These are phyloP conservation scores for Chelonia mydas DNA, from an alignment of 2,797 vertebrate genomes.

Conservation along the genomic window DNA sequence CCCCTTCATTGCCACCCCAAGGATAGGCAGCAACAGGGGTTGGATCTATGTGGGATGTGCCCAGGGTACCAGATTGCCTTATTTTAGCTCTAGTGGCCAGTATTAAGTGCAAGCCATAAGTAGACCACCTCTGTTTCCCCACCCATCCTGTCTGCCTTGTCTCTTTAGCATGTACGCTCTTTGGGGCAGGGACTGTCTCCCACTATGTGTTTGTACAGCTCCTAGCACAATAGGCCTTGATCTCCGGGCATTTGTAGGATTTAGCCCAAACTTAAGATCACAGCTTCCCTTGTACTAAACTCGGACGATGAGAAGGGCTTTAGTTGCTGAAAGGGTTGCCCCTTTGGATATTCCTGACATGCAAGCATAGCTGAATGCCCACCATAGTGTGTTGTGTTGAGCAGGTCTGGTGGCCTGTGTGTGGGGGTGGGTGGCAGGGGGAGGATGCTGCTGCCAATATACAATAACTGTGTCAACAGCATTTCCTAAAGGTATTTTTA, in stretches of 20 bases:
- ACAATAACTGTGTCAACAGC: slow-evolving; percentile 70
- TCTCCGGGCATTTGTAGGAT: neutral
- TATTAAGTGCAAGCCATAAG: too few relatives aligned
- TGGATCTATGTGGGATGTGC: neutral
- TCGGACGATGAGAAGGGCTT: neutral
- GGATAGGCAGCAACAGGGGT: neutral
- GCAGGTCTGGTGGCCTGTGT: neutral
- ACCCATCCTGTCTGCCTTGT: neutral
- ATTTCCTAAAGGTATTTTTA: slow-evolving; percentile 73
- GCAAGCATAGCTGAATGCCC: neutral
- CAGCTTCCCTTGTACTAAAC: neutral
- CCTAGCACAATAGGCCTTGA: neutral
- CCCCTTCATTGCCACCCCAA: neutral
- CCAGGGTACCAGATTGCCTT: neutral
- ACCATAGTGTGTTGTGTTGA: neutral
- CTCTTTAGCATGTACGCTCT: neutral
- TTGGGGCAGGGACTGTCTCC: neutral
- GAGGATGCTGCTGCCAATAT: slow-evolving; percentile 46
- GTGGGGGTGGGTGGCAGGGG: neutral
- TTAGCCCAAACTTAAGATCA: neutral
- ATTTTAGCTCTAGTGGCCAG: too few relatives aligned
- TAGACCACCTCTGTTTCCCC: neutral
- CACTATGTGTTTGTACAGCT: neutral
- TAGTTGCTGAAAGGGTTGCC: neutral
- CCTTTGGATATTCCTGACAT: neutral